Evolutionary conservation across 2,797 vertebrate species (phyloP).

Genomic region (Periparus ater): DNA sequence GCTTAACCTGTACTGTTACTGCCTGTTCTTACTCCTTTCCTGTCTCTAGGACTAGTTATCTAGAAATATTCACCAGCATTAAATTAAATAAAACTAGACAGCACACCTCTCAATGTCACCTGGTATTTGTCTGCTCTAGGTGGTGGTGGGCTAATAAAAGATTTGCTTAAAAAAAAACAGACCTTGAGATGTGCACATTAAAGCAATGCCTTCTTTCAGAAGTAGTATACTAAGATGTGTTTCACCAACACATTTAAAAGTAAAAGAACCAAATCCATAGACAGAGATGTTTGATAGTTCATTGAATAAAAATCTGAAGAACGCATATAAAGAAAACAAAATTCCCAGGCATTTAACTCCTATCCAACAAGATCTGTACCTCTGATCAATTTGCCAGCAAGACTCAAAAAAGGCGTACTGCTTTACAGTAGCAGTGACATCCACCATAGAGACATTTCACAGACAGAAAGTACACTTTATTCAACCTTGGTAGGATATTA

Average conservation of each 20-base stretch:
- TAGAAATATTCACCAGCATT: not conserved
- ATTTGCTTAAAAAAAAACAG: not conserved
- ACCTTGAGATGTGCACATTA: not conserved
- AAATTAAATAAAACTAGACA: not conserved
- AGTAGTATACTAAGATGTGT: not conserved
- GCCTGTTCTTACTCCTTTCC: not conserved
- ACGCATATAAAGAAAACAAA: not conserved
- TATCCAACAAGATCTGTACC: not conserved
- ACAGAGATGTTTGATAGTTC: not conserved
- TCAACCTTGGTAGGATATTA: not conserved
- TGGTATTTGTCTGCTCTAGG: not conserved
- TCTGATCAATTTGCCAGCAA: not conserved
- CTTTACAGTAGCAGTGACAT: not conserved
- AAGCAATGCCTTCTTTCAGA: not conserved
- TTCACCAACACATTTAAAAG: not conserved
- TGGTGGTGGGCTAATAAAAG: not conserved
- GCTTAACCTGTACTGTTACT: not conserved
- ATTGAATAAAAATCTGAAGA: not conserved
- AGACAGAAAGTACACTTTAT: not conserved
- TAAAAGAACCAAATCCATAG: not conserved
- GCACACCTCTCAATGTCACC: not conserved
- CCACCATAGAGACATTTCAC: not conserved
- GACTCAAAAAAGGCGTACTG: not conserved
- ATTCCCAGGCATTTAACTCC: not conserved
- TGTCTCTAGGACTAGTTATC: not conserved